Conservation (phyloP, 2,888 invertebrate genomes). For the Erynnis tages region DNA sequence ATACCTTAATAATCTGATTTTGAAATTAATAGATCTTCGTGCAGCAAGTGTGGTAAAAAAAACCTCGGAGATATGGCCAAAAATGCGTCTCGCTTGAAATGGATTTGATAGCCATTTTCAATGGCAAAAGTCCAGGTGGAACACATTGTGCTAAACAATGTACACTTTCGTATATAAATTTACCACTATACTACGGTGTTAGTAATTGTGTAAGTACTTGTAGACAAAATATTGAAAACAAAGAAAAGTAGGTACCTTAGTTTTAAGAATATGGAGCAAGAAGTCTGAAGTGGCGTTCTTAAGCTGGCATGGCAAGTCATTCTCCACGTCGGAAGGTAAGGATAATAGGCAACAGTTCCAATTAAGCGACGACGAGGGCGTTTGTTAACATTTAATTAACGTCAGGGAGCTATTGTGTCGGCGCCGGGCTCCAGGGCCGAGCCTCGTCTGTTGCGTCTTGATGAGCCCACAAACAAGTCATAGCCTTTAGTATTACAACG, state of each 20-base stretch:
- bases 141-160: too few species aligned
- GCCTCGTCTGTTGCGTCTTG: constrained; percentile 55
- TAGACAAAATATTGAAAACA: constrained; percentile 18
- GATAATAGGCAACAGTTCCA: constrained; percentile 81
- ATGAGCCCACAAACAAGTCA: constrained; percentile 63
- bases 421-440: constrained; percentile 60
- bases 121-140: too few species aligned
- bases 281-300: constrained; percentile 66
- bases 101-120: too few species aligned
- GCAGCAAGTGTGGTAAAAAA: too few species aligned
- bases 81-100: too few species aligned
- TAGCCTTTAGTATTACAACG: constrained; percentile 59
- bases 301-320: constrained; percentile 68
- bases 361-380: constrained; percentile 80
- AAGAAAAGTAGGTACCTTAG: constrained; percentile 50
- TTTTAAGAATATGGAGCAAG: constrained; percentile 58
- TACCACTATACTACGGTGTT: neutral
- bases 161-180: too few species aligned
- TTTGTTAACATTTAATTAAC: constrained; percentile 82
- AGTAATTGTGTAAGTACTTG: neutral
- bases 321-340: constrained; percentile 73
- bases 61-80: too few species aligned
- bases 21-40: too few species aligned
- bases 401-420: constrained; percentile 76
- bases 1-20: too few species aligned